These are phyloP conservation scores for Odontesthes bonariensis DNA, from an alignment of 2,113 vertebrate genomes.

Conservation along the genomic window DNA sequence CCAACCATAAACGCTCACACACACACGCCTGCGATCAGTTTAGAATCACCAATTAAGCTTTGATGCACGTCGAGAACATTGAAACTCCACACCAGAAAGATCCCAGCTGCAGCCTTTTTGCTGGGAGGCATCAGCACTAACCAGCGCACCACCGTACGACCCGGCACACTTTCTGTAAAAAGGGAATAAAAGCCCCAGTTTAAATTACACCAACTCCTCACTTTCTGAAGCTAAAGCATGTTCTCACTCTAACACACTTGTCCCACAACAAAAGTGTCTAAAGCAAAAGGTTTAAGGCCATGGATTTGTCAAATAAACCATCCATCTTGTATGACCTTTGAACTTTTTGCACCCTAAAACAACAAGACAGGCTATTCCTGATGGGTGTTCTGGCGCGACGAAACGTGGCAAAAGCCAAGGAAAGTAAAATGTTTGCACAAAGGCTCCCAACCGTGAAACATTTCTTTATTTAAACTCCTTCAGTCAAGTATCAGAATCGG, in stretches of 20 bases:
- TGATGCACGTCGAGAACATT: too few species aligned
- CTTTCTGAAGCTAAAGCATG: neutral
- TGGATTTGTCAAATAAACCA: neutral
- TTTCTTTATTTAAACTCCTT: too few species aligned
- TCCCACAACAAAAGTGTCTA: conserved; percentile 1
- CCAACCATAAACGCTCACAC: too few species aligned
- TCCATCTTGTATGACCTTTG: neutral
- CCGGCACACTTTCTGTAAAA: neutral
- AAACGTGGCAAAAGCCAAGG: neutral
- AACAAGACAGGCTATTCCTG: neutral
- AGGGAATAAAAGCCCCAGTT: neutral
- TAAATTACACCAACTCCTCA: neutral
- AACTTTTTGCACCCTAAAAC: neutral
- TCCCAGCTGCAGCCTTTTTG: too few species aligned
- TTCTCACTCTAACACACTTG: neutral
- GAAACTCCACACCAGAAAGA: too few species aligned
- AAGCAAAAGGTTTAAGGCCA: conserved; percentile 26
- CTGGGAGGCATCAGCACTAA: too few species aligned
- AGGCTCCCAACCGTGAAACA: neutral
- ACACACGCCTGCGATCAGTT: too few species aligned
- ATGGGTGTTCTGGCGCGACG: neutral
- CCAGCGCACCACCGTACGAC: too few species aligned
- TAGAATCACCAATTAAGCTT: too few species aligned
- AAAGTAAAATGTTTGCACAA: neutral
- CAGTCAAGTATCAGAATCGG: too few species aligned